Evolutionary conservation across 1,140 invertebrate species (phyloP), one percentile per base, ranked within the genome.

Genomic region (Pachyrhynchus sulphureomaculatus): DNA sequence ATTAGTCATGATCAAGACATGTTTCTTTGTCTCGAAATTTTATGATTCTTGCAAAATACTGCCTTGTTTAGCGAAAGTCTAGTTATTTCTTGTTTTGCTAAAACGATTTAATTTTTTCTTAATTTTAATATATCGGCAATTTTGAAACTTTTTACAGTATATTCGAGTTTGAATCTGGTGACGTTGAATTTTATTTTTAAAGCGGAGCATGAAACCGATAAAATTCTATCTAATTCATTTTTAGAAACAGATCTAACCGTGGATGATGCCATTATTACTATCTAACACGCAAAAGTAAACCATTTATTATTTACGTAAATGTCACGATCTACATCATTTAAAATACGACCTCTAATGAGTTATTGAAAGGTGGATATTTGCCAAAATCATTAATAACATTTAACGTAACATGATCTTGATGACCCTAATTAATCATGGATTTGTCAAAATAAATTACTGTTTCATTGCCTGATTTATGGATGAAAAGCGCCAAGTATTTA

Each of bases 351-450:
- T 37, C 49, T 52, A 52, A 52, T 52, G 36, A 37, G 49, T 17
- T 13, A n/a, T 23, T 37, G 49, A 52, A 52, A 36, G 33, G 49
- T 33, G 37, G 49, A 37, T 39, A 52, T 52, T 52, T 52, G 49
- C 49, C 34, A 37, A 52, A 52, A 52, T 39, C 49, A 52, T 52
- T 52, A 52, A 52, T 52, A 52, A 52, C 49, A 20, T 52, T 36
- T 48, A 52, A 23, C 32, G 49, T 52, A 37, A 37, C 49, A 36
- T 23, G 49, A 52, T 52, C 49, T 10, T 9, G 18, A 52, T 52
- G 23, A n/a, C 33, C 29, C 49, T 37, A 52, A 52, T 52, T 52
- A 37, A 52, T 52, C 49, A 52, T 21, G 20, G 33, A 37, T 52
- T 52, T 52, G 49, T 52, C 49, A 52, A 52, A n/a, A 10, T 10